Evolutionary conservation across 2,888 invertebrate genomes (phyloP), one percentile per base, ranked within the genome.

Genomic region (Schizotus pectinicornis): DNA sequence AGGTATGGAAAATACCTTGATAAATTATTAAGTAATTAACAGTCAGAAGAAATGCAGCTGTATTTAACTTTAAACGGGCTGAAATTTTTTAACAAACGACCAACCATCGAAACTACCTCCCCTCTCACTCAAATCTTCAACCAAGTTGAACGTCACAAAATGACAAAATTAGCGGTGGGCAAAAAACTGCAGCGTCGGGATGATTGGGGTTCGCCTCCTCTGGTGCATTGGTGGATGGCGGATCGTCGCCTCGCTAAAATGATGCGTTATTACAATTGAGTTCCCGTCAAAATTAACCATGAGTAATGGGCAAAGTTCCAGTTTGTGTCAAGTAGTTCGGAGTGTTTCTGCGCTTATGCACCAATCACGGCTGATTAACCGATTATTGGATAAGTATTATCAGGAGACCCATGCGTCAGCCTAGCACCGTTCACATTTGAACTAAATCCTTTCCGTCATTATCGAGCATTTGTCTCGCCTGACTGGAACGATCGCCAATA

Each of bases 221-320:
- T 22, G 2, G 22, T 22, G 22, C 22, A 22, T n/a, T n/a, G n/a
- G 22, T 22, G 3, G 22, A 22, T n/a, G n/a, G n/a, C n/a, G n/a
- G 22, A 22, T 3, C 22, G 22, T 5, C 3, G 5, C 22, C 2
- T 22, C 22, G 22, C 5, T 22, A 22, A 46, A 53, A 38, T 53
- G 53, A 53, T 33, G 53, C 45, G 53, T 53, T 46, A 54, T 47
- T 54, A 47, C 50, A 48, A 39, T 45, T 50, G 42, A 47, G 52
- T 31, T 35, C 30, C 48, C 31, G 50, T 51, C 56, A 22, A 43
- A 48, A 58, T 60, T 64, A 64, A 68, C 60, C 43, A 63, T 63
- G 62, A 66, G 63, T 68, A 68, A 68, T 68, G 63, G 61, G 47
- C 38, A 65, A 66, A 68, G 66, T 68, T 68, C 48, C 37, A 45